Evolutionary conservation across 2,797 vertebrate species (phyloP).

Genomic region (Sebastolobus altivelis): DNA sequence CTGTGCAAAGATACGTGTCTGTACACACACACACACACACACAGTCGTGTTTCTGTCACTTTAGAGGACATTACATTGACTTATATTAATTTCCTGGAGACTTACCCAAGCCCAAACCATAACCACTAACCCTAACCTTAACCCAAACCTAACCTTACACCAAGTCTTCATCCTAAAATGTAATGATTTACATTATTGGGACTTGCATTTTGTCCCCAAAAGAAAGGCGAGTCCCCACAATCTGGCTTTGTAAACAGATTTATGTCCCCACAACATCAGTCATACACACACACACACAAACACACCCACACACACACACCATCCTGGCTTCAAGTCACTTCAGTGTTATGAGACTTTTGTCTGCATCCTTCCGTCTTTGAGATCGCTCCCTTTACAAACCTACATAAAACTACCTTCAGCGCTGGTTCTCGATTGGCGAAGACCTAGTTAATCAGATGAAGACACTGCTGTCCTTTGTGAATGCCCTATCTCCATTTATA

Average conservation of each 20-base stretch:
- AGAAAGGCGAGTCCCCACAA: rapidly evolving
- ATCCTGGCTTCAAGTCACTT: neutral
- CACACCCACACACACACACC: no score
- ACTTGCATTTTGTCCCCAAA: neutral
- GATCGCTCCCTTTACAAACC: neutral
- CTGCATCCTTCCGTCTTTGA: conserved; percentile 7
- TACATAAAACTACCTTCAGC: neutral
- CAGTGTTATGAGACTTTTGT: conserved; percentile 1
- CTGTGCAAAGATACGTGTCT: neutral
- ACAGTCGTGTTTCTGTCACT: neutral
- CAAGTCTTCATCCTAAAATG: neutral
- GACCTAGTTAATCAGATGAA: conserved; percentile 37
- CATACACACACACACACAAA: neutral
- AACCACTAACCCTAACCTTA: neutral
- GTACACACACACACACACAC: neutral
- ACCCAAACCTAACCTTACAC: neutral
- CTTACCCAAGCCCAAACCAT: neutral
- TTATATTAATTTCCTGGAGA: neutral
- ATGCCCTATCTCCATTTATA: conserved; percentile 58
- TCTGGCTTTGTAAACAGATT: neutral
- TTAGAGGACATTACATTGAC: neutral
- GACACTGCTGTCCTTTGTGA: conserved; percentile 62
- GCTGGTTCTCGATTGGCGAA: conserved; percentile 28
- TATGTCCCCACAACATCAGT: neutral
- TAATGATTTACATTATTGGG: neutral